These are phyloP conservation scores for Oxygymnocypris stewartii DNA, from an alignment of 2,113 vertebrate species.

Conservation along the genomic window DNA sequence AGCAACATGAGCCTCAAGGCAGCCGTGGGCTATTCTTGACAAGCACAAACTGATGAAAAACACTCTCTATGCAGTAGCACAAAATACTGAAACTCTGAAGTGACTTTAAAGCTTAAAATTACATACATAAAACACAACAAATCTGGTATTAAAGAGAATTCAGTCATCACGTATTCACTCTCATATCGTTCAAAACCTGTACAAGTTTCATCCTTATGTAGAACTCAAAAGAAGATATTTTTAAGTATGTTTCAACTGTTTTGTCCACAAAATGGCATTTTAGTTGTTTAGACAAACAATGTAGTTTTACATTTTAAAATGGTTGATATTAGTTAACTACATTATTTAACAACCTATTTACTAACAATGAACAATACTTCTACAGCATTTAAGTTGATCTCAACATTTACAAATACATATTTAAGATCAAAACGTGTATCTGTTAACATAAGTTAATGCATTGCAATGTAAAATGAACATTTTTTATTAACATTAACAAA, in stretches of 20 bases:
- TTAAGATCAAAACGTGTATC: no score
- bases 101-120: slow-evolving; percentile 22
- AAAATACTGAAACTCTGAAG: slow-evolving; percentile 16
- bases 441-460: no score
- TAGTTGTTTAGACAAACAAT: neutral
- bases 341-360: no score
- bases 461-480: no score
- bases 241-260: neutral
- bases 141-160: neutral
- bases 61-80: neutral
- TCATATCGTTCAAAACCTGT: neutral
- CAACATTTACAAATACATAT: no score
- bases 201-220: neutral
- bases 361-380: no score
- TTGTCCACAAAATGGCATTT: neutral
- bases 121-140: neutral
- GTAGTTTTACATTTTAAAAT: no score
- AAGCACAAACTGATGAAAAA: slow-evolving; percentile 30
- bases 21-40: slow-evolving; percentile 41
- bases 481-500: no score
- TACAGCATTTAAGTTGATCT: no score
- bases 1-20: slow-evolving; percentile 34
- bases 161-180: neutral
- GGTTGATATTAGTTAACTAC: no score
- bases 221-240: neutral